These are phyloP conservation scores for Stichopus horrens DNA, from an alignment of 53 echinoderm and acorn worm species.

Conservation along the genomic window DNA sequence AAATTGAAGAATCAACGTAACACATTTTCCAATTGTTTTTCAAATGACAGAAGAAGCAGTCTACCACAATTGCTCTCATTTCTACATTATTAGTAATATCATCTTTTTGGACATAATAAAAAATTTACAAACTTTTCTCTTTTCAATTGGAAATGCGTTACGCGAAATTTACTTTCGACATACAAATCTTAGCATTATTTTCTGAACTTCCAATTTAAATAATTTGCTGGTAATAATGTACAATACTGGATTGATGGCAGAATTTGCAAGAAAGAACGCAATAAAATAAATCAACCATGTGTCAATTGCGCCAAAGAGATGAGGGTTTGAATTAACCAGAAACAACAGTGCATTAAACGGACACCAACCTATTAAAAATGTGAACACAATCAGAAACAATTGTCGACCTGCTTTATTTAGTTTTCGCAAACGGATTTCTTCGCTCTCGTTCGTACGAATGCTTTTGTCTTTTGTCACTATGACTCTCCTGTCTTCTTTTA, in stretches of 20 bases:
- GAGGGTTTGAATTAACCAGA: neutral
- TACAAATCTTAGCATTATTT: too few species aligned
- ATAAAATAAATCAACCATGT: neutral
- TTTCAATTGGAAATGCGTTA: too few species aligned
- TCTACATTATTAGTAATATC: too few species aligned
- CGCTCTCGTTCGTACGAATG: neutral
- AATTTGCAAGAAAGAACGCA: neutral
- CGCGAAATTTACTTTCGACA: too few species aligned
- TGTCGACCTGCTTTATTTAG: slow-evolving; percentile 10
- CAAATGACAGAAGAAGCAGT: too few species aligned
- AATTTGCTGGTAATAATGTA: slow-evolving; percentile 8
- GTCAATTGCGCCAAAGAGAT: neutral
- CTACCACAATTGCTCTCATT: too few species aligned
- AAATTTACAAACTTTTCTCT: too few species aligned
- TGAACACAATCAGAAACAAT: slow-evolving; percentile 7
- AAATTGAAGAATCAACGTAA: too few species aligned
- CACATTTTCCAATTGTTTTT: too few species aligned
- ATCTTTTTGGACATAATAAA: too few species aligned
- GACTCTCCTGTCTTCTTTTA: too few species aligned
- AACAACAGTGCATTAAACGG: neutral
- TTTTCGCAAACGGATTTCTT: neutral
- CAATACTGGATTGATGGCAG: neutral
- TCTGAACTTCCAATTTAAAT: neutral
- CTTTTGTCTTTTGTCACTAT: too few species aligned
- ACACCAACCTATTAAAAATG: neutral